Evolutionary conservation across 2,797 vertebrate genomes (phyloP), one percentile per base, ranked within the genome.

Genomic region (Takifugu ocellatus): DNA sequence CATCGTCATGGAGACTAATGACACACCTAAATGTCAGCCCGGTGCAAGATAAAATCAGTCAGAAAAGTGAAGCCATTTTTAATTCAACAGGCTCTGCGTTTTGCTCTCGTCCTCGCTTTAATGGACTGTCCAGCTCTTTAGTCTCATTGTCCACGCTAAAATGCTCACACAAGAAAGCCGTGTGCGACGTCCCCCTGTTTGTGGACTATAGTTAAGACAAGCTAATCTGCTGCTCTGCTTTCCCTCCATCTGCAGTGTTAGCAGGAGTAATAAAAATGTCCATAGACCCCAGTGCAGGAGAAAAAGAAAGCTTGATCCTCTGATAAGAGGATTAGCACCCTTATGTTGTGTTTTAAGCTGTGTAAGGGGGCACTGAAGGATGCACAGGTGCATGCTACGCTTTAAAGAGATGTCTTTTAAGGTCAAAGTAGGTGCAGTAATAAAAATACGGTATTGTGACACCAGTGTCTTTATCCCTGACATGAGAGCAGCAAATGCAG

Each of bases 201-300:
- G 66, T 66, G 51, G 63, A 55, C 69, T 65, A 61, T 52, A 58
- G 65, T 75, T 79, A 84, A 85, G 62, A 61, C 49, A 26, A 14
- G 16, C 16, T 82, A 82, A 82, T 86, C 84, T 75, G 54, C 66
- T 43, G 79, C 65, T 82, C 66, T 61, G 76, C 68, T 36, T 72
- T 63, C 52, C 44, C 64, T n/a, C 58, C 54, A 59, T 68, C 63
- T 51, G 57, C 49, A 67, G 26, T 74, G 59, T 74, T 70, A 44
- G 63, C 70, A 63, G 61, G 12, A 15, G 66, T 69, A 68, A 74
- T 71, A 77, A 73, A 79, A 67, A 72, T 55, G 54, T 61, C 68
- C 59, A 49, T 68, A 78, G 71, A 68, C 26, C 54, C 42, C 9
- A 3, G 16, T 8, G 60, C 43, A 53, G n/a, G 25, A 70, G 47